phyloP scores from a whole-genome alignment of 2,888 invertebrate genomes.

The Eubasilissa splendida region DNA sequence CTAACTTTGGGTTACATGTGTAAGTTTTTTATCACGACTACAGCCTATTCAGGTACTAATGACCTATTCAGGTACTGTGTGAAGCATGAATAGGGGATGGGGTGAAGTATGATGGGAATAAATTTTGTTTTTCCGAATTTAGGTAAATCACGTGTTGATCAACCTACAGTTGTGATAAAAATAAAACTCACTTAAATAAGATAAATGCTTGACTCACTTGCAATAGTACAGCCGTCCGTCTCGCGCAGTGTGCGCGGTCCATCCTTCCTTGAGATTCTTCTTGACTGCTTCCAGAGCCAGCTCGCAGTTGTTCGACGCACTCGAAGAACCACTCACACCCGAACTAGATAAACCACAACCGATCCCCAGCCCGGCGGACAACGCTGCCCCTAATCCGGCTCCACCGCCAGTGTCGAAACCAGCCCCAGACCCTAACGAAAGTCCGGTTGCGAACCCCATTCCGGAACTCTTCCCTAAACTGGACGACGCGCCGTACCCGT shows the following conservation, averaged over 20 bases:
- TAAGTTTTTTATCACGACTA: too few relatives aligned
- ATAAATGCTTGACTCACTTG: constrained; percentile 79
- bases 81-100: too few relatives aligned
- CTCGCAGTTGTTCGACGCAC: constrained; percentile 61
- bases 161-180: too few relatives aligned
- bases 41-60: too few relatives aligned
- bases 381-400: constrained; percentile 38
- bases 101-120: too few relatives aligned
- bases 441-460: constrained; percentile 5
- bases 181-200: too few relatives aligned
- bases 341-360: constrained; percentile 42
- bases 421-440: constrained; percentile 41
- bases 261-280: constrained; percentile 78
- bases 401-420: constrained; percentile 41
- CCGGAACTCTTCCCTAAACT: constrained; percentile 20
- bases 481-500: constrained; percentile 13
- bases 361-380: constrained; percentile 43
- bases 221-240: constrained; percentile 91
- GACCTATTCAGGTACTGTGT: too few relatives aligned
- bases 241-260: constrained; percentile 85
- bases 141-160: too few relatives aligned
- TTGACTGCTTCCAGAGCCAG: constrained; percentile 73
- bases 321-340: constrained; percentile 64
- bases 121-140: too few relatives aligned
- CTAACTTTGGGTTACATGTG: too few relatives aligned